Conservation (phyloP, 2,113 vertebrate species). For the Acrocephalus kingi region DNA sequence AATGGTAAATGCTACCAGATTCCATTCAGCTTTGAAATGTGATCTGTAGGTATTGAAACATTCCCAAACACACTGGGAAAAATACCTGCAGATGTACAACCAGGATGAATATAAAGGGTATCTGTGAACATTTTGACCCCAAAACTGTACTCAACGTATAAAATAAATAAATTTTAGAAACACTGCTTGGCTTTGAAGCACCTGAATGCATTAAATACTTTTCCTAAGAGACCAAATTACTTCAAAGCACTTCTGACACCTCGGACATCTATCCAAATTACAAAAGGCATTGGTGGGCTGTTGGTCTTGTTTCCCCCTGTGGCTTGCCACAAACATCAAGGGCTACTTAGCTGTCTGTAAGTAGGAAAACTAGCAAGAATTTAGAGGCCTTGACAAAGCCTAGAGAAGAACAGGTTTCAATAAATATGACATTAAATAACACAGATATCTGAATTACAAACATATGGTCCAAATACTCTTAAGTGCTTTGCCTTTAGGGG, state of each 20-base stretch:
- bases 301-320: background rate
- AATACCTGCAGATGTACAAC: background rate
- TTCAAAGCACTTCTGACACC: constrained; percentile 21
- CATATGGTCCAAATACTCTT: background rate
- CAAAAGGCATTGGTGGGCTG: background rate
- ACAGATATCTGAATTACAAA: background rate
- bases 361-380: background rate
- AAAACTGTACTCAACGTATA: background rate
- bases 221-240: constrained; percentile 2
- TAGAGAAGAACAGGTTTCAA: background rate
- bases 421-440: background rate
- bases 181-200: background rate
- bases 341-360: background rate
- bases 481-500: background rate
- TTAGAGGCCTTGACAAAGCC: background rate
- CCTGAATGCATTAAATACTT: background rate
- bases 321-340: background rate
- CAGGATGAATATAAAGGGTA: background rate
- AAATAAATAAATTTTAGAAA: background rate
- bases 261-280: background rate
- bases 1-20: background rate
- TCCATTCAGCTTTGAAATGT: background rate
- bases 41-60: background rate
- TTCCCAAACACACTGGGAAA: background rate
- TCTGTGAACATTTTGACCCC: background rate